Percentiles rank a stretch among this genome's conserved stretches.
phyloP scores from a whole-genome alignment of 2,797 vertebrate species.

The Dipus sagitta region DNA sequence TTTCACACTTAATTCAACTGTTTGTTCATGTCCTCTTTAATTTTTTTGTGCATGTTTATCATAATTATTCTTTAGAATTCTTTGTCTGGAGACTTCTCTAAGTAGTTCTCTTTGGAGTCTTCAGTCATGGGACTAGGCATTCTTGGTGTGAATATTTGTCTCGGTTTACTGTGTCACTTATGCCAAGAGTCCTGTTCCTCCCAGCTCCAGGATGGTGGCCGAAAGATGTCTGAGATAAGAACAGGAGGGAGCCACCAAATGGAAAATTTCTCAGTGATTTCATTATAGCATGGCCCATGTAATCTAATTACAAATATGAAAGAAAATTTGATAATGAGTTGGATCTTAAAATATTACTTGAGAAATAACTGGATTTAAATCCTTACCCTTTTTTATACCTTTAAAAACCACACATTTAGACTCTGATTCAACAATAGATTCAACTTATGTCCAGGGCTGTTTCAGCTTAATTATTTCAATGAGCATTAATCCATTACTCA shows the following conservation, averaged over 20 bases:
- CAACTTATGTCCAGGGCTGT: neutral
- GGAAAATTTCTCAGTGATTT: neutral
- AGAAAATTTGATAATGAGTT: neutral
- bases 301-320: neutral
- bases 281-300: neutral
- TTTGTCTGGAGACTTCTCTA: too few species aligned
- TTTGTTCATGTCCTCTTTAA: too few species aligned
- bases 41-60: too few species aligned
- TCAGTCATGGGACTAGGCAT: too few species aligned
- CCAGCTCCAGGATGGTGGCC: too few species aligned
- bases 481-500: neutral
- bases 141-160: too few species aligned
- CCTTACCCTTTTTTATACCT: neutral
- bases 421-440: neutral
- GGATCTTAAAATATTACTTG: neutral
- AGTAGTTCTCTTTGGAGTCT: too few species aligned
- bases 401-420: neutral
- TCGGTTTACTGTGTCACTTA: too few species aligned
- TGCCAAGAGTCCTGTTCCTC: too few species aligned
- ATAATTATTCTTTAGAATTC: too few species aligned
- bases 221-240: too few species aligned
- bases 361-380: neutral
- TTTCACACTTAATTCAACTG: too few species aligned
- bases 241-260: neutral
- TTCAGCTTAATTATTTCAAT: neutral